Percentiles rank a stretch among this genome's conserved stretches.
Conservation (phyloP, 2,888 invertebrate genomes). For the Ecliptopera silaceata region DNA sequence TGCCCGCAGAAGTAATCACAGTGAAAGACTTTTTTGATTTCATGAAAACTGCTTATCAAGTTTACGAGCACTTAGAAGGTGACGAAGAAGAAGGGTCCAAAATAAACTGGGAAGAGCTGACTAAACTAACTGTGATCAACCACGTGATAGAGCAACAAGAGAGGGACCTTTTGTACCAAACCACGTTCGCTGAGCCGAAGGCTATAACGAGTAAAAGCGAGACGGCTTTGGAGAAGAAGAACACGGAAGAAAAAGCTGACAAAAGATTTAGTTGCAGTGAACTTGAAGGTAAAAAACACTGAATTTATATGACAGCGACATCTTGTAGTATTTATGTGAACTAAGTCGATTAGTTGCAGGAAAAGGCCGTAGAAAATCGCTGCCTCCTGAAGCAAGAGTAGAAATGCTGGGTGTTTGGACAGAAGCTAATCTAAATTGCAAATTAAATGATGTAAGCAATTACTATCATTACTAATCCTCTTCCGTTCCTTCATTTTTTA, state of each 20-base stretch:
- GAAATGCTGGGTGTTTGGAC: slow-evolving; percentile 80
- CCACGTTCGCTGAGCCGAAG: slow-evolving; percentile 59
- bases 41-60: slow-evolving; percentile 88
- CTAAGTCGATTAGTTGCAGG: slow-evolving; percentile 41
- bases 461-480: not conserved
- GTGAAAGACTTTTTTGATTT: slow-evolving; percentile 88
- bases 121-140: slow-evolving; percentile 74
- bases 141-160: slow-evolving; percentile 76
- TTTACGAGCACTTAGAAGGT: slow-evolving; percentile 77
- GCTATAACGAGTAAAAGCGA: slow-evolving; percentile 69
- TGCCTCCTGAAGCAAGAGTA: slow-evolving; percentile 64
- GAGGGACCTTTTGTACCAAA: slow-evolving; percentile 68
- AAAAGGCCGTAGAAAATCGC: slow-evolving; percentile 52
- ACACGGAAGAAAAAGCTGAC: slow-evolving; percentile 51
- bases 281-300: slow-evolving; percentile 64
- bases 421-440: slow-evolving; percentile 77
- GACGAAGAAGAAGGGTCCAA: slow-evolving; percentile 69
- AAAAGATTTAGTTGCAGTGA: slow-evolving; percentile 71
- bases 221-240: slow-evolving; percentile 57
- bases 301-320: slow-evolving; percentile 30
- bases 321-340: slow-evolving; percentile 33
- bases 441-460: slow-evolving; percentile 73
- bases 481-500: no score
- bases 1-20: slow-evolving; percentile 84
- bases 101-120: slow-evolving; percentile 80